These are phyloP conservation scores for Chloroclystis v-ata DNA, from an alignment of 2,888 invertebrate genomes.

Conservation along the genomic window DNA sequence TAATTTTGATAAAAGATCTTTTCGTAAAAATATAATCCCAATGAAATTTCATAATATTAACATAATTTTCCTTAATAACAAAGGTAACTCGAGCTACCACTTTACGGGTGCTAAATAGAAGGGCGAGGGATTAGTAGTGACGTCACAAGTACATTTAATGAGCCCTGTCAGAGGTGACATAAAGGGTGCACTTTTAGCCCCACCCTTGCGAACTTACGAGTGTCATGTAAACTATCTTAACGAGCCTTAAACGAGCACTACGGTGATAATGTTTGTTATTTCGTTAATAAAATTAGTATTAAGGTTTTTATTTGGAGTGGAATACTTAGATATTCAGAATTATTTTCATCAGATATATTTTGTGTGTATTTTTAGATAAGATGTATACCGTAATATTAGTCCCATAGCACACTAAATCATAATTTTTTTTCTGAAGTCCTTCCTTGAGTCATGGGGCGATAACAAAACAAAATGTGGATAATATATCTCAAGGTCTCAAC, in stretches of 20 bases:
- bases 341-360: too few species aligned
- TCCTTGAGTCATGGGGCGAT: too few species aligned
- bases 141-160: slow-evolving; percentile 16
- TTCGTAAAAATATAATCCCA: too few species aligned
- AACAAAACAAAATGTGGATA: background rate
- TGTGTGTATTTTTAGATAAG: too few species aligned
- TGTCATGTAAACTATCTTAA: background rate
- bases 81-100: slow-evolving; percentile 46
- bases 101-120: slow-evolving; percentile 39
- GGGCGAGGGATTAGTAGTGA: slow-evolving; percentile 14
- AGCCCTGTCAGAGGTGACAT: slow-evolving; percentile 8
- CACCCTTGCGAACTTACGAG: background rate
- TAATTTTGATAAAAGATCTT: too few species aligned
- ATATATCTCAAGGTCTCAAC: slow-evolving; percentile 18
- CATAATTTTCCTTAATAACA: too few species aligned
- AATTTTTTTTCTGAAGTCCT: too few species aligned
- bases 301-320: too few species aligned
- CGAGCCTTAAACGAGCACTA: background rate
- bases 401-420: too few species aligned
- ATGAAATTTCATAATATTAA: too few species aligned
- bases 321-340: too few species aligned
- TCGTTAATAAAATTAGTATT: background rate
- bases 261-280: background rate
- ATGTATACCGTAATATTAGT: too few species aligned
- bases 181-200: slow-evolving; percentile 7